Percentiles rank a stretch among this genome's conserved stretches.
Conservation (phyloP, 2,888 invertebrate genomes). For the Eucriotettix oculatus region DNA sequence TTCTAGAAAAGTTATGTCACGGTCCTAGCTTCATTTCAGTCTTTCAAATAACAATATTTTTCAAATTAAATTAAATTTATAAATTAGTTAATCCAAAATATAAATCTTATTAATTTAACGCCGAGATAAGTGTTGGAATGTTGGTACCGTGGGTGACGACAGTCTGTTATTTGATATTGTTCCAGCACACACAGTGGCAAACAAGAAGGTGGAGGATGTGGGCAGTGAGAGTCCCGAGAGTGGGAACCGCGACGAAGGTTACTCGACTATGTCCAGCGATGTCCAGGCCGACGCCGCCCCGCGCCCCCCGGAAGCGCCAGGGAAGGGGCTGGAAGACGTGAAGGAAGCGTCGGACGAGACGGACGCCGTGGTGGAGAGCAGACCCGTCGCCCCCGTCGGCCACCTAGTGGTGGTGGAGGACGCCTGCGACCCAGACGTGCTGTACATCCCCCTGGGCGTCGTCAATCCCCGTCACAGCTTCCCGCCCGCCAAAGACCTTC, state of each 20-base stretch:
- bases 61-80: too few species aligned
- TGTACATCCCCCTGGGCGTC: conserved; percentile 50
- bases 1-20: too few species aligned
- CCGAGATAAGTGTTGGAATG: too few species aligned
- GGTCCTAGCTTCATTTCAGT: too few species aligned
- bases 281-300: conserved; percentile 45
- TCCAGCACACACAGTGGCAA: not conserved
- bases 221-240: conserved; percentile 60
- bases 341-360: conserved; percentile 51
- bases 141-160: too few species aligned
- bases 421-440: conserved; percentile 42
- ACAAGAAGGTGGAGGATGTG: conserved; percentile 38
- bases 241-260: conserved; percentile 64
- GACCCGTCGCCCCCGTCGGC: not conserved
- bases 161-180: not conserved
- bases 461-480: conserved; percentile 51
- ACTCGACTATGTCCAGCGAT: conserved; percentile 71
- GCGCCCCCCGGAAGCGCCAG: not conserved
- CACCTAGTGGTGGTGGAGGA: conserved; percentile 35
- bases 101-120: too few species aligned
- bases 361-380: not conserved
- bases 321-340: conserved; percentile 46
- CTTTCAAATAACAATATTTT: too few species aligned
- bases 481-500: conserved; percentile 48
- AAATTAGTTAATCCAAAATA: too few species aligned